phyloP scores from a whole-genome alignment of 2,113 vertebrate genomes.

The Callionymus lyra region DNA sequence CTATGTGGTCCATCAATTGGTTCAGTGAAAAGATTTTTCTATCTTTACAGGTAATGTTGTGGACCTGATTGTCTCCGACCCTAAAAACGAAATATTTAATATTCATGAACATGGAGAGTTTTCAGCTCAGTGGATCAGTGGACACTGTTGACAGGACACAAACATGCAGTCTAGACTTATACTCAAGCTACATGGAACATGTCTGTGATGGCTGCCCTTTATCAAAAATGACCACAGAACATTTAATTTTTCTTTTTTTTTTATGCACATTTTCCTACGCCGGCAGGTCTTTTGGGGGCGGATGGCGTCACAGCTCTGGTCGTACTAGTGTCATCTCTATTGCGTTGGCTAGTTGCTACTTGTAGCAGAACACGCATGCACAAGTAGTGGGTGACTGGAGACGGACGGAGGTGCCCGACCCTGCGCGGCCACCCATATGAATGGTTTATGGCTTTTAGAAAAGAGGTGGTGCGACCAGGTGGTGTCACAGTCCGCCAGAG shows the following conservation, averaged over 20 bases:
- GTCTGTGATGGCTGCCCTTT: slow-evolving; percentile 28
- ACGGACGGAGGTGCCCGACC: slow-evolving; percentile 18
- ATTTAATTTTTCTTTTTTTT: slow-evolving; percentile 19
- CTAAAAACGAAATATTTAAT: too few relatives aligned
- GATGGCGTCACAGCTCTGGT: slow-evolving; percentile 79
- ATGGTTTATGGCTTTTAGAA: slow-evolving; percentile 44
- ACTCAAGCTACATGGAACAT: slow-evolving; percentile 76
- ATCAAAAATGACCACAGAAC: slow-evolving; percentile 23
- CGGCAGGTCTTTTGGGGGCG: slow-evolving; percentile 37
- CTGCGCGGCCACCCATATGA: slow-evolving; percentile 9
- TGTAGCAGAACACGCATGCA: slow-evolving; percentile 77
- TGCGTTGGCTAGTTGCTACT: slow-evolving; percentile 57
- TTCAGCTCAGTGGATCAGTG: too few relatives aligned
- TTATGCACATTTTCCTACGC: slow-evolving; percentile 35
- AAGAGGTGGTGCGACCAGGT: slow-evolving; percentile 5
- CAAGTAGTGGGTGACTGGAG: slow-evolving; percentile 41
- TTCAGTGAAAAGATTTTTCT: too few relatives aligned
- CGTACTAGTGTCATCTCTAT: slow-evolving; percentile 69
- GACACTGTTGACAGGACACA: slow-evolving; percentile 32
- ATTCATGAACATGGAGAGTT: too few relatives aligned
- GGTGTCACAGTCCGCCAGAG: background rate
- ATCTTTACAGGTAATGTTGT: too few relatives aligned
- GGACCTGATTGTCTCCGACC: too few relatives aligned
- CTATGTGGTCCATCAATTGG: too few relatives aligned
- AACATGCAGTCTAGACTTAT: slow-evolving; percentile 87